Conservation (phyloP, 2,888 invertebrate genomes). For the Bellardia pandia region DNA sequence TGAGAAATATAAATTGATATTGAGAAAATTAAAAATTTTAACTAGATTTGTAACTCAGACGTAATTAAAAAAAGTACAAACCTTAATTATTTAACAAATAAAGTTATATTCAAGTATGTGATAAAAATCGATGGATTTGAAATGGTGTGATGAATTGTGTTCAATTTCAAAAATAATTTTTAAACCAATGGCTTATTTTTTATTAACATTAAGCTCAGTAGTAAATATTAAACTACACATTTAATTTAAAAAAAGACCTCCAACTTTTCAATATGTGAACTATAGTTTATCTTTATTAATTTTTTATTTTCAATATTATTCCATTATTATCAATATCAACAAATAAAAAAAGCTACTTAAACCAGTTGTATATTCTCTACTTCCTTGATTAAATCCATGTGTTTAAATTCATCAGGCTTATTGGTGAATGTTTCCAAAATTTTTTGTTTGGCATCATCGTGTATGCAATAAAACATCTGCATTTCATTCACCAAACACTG, state of each 20-base stretch:
- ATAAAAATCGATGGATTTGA: too few species aligned
- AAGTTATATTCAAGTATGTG: too few species aligned
- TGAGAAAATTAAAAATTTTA: not conserved
- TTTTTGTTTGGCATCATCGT: slow-evolving; percentile 86
- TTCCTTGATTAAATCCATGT: slow-evolving; percentile 91
- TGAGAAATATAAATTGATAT: too few species aligned
- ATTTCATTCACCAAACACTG: slow-evolving; percentile 94
- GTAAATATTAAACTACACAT: too few species aligned
- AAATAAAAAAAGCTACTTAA: slow-evolving; percentile 40
- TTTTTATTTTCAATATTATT: not conserved
- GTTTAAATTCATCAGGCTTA: slow-evolving; percentile 90
- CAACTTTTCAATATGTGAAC: too few species aligned
- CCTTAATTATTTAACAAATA: too few species aligned
- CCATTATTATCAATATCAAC: not conserved
- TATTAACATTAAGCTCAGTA: too few species aligned
- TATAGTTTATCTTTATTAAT: too few species aligned
- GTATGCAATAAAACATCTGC: slow-evolving; percentile 91
- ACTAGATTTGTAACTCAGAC: not conserved
- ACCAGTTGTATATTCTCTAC: slow-evolving; percentile 87
- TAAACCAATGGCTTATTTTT: too few species aligned
- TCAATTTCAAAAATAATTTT: too few species aligned
- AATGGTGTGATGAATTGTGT: too few species aligned
- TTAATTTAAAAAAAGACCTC: too few species aligned
- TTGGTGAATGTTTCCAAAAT: slow-evolving; percentile 89
- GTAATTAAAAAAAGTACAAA: not conserved